Evolutionary conservation across 2,113 vertebrate genomes (phyloP).

Genomic region (Dolichotis patagonum): DNA sequence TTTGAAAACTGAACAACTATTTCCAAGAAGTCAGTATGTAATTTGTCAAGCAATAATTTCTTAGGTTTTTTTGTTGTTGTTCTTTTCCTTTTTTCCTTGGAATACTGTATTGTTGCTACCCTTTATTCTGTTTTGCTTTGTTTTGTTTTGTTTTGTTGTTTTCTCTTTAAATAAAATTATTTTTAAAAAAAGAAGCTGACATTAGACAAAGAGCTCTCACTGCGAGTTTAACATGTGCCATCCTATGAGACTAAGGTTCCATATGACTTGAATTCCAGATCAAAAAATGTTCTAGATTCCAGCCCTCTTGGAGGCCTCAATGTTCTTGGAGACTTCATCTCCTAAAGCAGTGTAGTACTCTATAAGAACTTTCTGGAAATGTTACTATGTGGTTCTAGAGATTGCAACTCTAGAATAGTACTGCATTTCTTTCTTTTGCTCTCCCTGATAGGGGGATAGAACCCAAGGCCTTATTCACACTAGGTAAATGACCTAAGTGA

Average conservation of each 20-base stretch:
- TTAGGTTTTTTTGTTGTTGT: too few species aligned
- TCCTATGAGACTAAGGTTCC: not conserved
- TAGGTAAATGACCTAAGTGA: not conserved
- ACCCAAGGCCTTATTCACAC: not conserved
- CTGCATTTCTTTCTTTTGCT: not conserved
- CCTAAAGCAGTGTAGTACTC: not conserved
- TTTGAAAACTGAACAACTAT: too few species aligned
- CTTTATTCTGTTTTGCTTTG: too few species aligned
- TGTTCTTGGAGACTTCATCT: not conserved
- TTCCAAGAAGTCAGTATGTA: too few species aligned
- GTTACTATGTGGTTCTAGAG: not conserved
- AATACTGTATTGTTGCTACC: too few species aligned
- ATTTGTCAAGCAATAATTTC: too few species aligned
- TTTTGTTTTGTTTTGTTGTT: too few species aligned
- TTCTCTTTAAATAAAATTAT: too few species aligned
- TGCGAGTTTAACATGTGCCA: not conserved
- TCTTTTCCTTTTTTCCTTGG: too few species aligned
- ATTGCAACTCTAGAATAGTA: not conserved
- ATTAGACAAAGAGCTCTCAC: not conserved
- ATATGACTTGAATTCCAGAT: not conserved
- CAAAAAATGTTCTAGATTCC: not conserved
- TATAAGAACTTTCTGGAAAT: conserved; percentile 3
- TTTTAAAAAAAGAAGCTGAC: too few species aligned
- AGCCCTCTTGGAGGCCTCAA: not conserved
- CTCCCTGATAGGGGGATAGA: not conserved